Conservation (phyloP, 2,888 invertebrate genomes). For the Argynnis bischoffii region DNA sequence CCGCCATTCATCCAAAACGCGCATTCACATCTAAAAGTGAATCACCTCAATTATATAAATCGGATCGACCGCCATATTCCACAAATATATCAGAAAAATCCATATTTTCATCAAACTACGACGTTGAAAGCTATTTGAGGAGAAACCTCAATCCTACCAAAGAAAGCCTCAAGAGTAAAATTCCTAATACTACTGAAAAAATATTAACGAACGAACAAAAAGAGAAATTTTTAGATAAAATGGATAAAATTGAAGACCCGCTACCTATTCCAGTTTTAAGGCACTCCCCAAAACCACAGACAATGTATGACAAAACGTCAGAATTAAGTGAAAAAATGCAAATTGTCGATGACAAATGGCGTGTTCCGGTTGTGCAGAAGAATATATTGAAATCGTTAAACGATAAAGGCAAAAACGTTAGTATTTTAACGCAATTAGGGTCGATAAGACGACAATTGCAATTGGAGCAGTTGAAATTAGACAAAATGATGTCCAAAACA, state of each 20-base stretch:
- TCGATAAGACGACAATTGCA: conserved; percentile 86
- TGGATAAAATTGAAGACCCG: conserved; percentile 50
- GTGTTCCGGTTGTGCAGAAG: conserved; percentile 86
- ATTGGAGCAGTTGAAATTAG: conserved; percentile 84
- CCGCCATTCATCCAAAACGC: conserved; percentile 37
- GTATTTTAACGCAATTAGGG: conserved; percentile 85
- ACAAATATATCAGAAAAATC: conserved; percentile 75
- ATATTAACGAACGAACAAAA: conserved; percentile 34
- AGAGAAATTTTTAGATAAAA: neutral
- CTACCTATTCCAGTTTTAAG: conserved; percentile 85
- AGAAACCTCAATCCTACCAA: conserved; percentile 63
- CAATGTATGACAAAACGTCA: conserved; percentile 40
- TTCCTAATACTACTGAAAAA: conserved; percentile 20
- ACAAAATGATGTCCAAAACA: conserved; percentile 64
- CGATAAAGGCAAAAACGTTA: conserved; percentile 76
- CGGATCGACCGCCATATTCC: conserved; percentile 58
- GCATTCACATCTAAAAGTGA: conserved; percentile 52
- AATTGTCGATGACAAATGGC: conserved; percentile 71
- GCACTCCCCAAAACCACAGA: conserved; percentile 65
- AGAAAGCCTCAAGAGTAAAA: conserved; percentile 45
- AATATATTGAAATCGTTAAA: conserved; percentile 77
- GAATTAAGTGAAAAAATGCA: conserved; percentile 68
- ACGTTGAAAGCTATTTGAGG: conserved; percentile 69
- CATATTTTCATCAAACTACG: conserved; percentile 67
- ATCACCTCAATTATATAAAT: conserved; percentile 57